Conservation (phyloP, 2,797 vertebrate genomes). For the Schizopygopsis malacanthus region DNA sequence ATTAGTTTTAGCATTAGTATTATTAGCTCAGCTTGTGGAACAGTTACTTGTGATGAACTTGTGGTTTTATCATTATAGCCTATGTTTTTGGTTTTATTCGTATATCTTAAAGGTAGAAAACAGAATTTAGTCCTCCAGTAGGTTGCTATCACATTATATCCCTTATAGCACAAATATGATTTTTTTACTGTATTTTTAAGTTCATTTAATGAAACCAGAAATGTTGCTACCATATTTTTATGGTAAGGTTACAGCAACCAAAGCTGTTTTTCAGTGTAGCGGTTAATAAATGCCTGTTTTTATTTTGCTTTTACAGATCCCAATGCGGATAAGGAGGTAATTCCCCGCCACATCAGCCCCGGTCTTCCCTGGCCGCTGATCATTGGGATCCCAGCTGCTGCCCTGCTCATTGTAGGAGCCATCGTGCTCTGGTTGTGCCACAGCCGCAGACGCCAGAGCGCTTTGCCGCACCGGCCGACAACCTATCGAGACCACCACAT, state of each 20-base stretch:
- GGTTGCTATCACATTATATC: too few relatives aligned
- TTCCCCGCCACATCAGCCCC: slow-evolving; percentile 66
- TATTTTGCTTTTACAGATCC: slow-evolving; percentile 57
- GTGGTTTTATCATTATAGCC: too few relatives aligned
- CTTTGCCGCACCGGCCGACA: slow-evolving; percentile 47
- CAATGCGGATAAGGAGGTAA: slow-evolving; percentile 59
- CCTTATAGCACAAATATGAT: too few relatives aligned
- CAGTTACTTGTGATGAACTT: too few relatives aligned
- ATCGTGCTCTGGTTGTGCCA: slow-evolving; percentile 74
- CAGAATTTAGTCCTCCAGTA: too few relatives aligned
- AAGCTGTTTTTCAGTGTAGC: not conserved
- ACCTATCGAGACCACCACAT: slow-evolving; percentile 60
- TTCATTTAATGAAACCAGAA: too few relatives aligned
- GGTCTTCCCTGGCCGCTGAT: slow-evolving; percentile 74
- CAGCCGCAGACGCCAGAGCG: slow-evolving; percentile 61
- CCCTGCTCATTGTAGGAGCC: slow-evolving; percentile 71
- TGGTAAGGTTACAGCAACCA: not conserved
- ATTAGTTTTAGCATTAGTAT: too few relatives aligned
- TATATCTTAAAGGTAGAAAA: too few relatives aligned
- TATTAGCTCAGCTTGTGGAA: too few relatives aligned
- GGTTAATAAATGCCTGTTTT: slow-evolving; percentile 23
- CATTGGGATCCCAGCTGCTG: slow-evolving; percentile 71
- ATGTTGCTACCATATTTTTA: too few relatives aligned
- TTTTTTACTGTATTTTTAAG: too few relatives aligned
- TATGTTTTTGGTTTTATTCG: too few relatives aligned